These are phyloP conservation scores for Dolichotis patagonum DNA, from an alignment of 2,113 vertebrate species.

Conservation along the genomic window DNA sequence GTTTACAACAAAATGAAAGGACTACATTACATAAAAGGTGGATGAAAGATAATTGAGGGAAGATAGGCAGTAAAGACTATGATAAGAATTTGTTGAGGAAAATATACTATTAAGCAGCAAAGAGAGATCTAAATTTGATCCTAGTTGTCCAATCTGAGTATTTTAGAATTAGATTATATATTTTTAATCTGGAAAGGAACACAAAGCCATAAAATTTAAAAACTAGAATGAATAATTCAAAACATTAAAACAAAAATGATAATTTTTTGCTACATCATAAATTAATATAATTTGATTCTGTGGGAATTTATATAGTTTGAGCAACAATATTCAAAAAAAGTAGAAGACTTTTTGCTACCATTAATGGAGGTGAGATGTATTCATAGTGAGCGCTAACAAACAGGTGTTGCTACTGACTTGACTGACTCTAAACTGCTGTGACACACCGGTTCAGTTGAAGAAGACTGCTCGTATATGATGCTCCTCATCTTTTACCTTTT, in stretches of 20 bases:
- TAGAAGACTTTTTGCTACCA: background rate
- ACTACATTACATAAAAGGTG: background rate
- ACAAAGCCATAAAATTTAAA: background rate
- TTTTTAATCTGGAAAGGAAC: background rate
- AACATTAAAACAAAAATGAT: background rate
- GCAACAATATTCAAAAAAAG: background rate
- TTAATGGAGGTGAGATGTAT: background rate
- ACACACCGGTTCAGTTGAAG: background rate
- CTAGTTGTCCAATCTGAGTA: background rate
- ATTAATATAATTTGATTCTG: background rate
- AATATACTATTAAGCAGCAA: background rate
- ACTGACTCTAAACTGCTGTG: background rate
- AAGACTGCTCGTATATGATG: fast-evolving
- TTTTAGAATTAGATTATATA: background rate
- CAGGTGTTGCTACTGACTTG: fast-evolving
- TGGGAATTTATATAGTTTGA: background rate
- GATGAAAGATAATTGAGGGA: background rate
- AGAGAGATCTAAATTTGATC: background rate
- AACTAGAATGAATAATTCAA: background rate
- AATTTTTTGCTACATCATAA: background rate
- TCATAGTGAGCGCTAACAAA: background rate
- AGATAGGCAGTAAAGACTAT: background rate
- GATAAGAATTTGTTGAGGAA: background rate
- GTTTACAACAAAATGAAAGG: background rate
- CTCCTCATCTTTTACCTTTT: background rate